These are phyloP conservation scores for Bothrops jararaca DNA, from an alignment of 2,113 vertebrate genomes.

Conservation along the genomic window DNA sequence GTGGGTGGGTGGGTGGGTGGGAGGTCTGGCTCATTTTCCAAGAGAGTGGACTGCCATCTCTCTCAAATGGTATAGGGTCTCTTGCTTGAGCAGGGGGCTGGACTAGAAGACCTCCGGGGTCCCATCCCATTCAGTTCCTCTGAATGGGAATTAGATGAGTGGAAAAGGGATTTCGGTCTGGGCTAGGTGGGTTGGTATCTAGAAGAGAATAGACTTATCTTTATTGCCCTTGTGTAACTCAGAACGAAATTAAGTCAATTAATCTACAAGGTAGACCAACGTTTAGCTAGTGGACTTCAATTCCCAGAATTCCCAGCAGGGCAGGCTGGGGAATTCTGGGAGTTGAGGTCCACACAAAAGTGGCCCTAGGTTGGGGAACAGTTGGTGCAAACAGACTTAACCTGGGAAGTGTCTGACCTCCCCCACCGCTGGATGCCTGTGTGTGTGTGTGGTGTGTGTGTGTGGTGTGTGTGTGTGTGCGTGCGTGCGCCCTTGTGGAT, in stretches of 20 bases:
- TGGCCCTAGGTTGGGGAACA: background rate
- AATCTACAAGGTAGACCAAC: background rate
- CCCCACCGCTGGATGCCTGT: background rate
- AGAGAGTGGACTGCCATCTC: too few relatives aligned
- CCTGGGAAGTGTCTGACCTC: rapidly evolving
- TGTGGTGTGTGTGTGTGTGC: too few relatives aligned
- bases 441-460: too few relatives aligned
- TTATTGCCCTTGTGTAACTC: too few relatives aligned
- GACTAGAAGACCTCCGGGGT: too few relatives aligned
- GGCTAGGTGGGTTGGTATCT: too few relatives aligned
- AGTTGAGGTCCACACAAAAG: background rate
- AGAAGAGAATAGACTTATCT: too few relatives aligned
- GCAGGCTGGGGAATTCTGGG: background rate
- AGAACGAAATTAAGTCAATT: too few relatives aligned
- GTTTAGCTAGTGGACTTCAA: background rate
- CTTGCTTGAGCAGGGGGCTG: too few relatives aligned
- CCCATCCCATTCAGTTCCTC: too few relatives aligned
- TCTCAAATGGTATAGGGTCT: too few relatives aligned
- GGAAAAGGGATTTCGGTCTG: background rate
- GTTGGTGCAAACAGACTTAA: background rate
- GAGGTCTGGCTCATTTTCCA: background rate
- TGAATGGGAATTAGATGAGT: background rate
- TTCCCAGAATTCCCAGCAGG: background rate
- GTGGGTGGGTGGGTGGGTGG: background rate
- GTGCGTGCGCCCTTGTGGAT: rapidly evolving